A percentile compares a stretch with the other conserved stretches of the same genome.
These are phyloP conservation scores for Spodoptera exigua DNA, from an alignment of 2,888 invertebrate genomes.

Conservation along the genomic window DNA sequence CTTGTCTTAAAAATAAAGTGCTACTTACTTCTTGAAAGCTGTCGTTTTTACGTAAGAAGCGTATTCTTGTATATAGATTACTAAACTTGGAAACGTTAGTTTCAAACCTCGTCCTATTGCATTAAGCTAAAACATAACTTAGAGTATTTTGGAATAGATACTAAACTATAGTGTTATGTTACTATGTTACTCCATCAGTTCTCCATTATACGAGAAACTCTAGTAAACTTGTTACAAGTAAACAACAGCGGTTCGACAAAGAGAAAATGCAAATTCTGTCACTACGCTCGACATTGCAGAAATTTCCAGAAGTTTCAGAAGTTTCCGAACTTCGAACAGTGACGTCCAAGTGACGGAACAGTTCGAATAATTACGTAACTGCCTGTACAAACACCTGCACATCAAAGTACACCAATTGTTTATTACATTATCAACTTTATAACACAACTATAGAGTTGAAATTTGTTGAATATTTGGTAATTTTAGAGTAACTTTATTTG, in stretches of 20 bases:
- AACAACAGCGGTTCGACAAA: constrained; percentile 24
- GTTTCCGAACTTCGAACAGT: constrained; percentile 1
- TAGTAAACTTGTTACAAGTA: constrained; percentile 36
- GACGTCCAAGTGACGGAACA: constrained; percentile 22
- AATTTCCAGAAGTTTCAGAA: constrained; percentile 27
- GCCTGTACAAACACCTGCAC: neutral
- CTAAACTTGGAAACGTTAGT: too few relatives aligned
- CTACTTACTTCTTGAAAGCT: too few relatives aligned
- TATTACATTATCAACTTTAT: too few relatives aligned
- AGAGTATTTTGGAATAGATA: neutral
- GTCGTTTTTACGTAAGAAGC: too few relatives aligned
- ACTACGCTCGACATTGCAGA: constrained; percentile 10
- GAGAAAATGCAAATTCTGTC: constrained; percentile 48
- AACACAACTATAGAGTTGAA: too few relatives aligned
- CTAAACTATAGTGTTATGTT: constrained; percentile 6
- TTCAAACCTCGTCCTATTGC: too few relatives aligned
- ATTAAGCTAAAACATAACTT: too few relatives aligned
- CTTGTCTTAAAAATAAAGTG: too few relatives aligned
- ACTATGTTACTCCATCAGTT: constrained; percentile 8
- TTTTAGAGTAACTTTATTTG: too few relatives aligned
- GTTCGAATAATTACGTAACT: constrained; percentile 16
- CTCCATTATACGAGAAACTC: constrained; percentile 17
- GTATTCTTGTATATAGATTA: too few relatives aligned
- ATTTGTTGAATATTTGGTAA: too few relatives aligned
- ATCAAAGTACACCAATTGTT: neutral